Percentiles rank a stretch among this genome's conserved stretches.
Conservation (phyloP, 1,140 invertebrate species). For the Antheraea mylitta region DNA sequence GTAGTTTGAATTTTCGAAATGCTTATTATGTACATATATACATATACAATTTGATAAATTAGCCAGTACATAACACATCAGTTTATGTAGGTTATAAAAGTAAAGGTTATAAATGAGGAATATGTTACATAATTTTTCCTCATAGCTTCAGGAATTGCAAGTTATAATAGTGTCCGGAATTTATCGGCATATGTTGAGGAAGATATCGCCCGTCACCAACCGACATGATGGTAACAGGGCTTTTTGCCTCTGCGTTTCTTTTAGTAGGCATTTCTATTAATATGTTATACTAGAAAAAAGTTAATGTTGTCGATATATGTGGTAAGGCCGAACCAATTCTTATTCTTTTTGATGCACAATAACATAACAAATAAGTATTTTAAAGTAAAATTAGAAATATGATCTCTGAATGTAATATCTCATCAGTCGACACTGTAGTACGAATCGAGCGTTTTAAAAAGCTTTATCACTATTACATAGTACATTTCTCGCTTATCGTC, state of each 20-base stretch:
- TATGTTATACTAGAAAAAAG: background rate
- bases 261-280: background rate
- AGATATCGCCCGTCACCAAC: constrained; percentile 35
- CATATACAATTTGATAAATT: too few species aligned
- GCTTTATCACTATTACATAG: constrained; percentile 37
- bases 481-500: constrained; percentile 60
- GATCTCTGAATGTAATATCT: too few species aligned
- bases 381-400: too few species aligned
- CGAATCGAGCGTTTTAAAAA: background rate
- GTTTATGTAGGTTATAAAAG: too few species aligned
- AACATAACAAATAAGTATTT: too few species aligned
- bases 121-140: background rate
- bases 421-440: too few species aligned
- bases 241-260: constrained; percentile 42
- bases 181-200: constrained; percentile 24
- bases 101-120: background rate
- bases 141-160: background rate
- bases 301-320: background rate
- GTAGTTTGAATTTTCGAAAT: too few species aligned
- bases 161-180: constrained; percentile 19
- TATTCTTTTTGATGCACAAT: too few species aligned
- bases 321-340: too few species aligned
- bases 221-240: constrained; percentile 24
- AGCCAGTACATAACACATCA: too few species aligned
- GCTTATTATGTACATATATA: too few species aligned